A percentile compares a stretch with the other conserved stretches of the same genome.
These are phyloP conservation scores for Alexandromys fortis DNA, from an alignment of 2,113 vertebrate species.

Conservation along the genomic window DNA sequence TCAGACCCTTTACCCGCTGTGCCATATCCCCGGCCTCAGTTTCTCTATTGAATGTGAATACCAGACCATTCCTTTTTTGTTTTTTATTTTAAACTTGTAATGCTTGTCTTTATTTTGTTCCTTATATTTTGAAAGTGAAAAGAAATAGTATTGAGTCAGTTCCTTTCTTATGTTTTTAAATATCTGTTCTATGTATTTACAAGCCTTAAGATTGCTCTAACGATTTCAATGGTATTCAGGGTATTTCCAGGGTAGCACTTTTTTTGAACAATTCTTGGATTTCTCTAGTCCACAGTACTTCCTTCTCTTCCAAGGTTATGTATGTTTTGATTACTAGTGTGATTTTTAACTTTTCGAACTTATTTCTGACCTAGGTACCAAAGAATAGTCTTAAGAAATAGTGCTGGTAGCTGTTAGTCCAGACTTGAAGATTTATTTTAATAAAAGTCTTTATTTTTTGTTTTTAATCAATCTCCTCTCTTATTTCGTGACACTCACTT, in stretches of 20 bases:
- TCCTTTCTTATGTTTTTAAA: slow-evolving; percentile 90
- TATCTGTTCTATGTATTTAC: slow-evolving; percentile 97
- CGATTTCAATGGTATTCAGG: slow-evolving; percentile 93
- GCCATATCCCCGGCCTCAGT: not conserved
- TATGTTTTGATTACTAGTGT: slow-evolving; percentile 85
- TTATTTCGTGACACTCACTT: not conserved
- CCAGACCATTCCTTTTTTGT: not conserved
- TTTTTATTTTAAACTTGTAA: slow-evolving; percentile 88
- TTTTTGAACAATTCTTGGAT: slow-evolving; percentile 86
- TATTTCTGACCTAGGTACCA: not conserved
- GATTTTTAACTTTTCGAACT: slow-evolving; percentile 80
- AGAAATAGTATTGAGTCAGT: slow-evolving; percentile 90
- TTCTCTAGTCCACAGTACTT: slow-evolving; percentile 84
- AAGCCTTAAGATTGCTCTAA: slow-evolving; percentile 96
- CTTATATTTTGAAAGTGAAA: slow-evolving; percentile 91
- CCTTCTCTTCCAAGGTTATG: slow-evolving; percentile 87
- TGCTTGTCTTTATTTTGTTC: slow-evolving; percentile 91
- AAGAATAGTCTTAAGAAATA: not conserved
- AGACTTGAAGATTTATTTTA: not conserved
- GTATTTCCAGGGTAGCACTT: slow-evolving; percentile 87
- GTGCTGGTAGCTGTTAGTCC: not conserved
- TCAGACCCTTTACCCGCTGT: not conserved
- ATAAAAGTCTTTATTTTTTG: not conserved
- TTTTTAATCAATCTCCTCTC: too few relatives aligned
- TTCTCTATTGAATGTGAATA: not conserved